These are phyloP conservation scores for Chrysopilus asiliformis DNA, from an alignment of 2,888 invertebrate species.

Conservation along the genomic window DNA sequence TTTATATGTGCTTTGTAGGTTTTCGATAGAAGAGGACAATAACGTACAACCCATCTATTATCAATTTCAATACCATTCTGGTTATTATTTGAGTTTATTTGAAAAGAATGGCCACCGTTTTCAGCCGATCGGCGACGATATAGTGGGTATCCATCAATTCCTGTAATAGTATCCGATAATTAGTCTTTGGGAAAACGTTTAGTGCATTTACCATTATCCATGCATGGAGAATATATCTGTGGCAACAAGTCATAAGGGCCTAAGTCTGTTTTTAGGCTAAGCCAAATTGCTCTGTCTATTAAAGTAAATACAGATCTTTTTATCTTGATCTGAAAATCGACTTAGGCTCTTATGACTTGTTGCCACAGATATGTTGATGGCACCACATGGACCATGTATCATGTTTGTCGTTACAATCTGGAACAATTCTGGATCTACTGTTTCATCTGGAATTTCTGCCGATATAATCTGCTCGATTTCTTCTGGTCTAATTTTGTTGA, in stretches of 20 bases:
- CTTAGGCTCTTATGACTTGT: no score
- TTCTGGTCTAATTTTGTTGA: conserved; percentile 14
- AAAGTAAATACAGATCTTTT: no score
- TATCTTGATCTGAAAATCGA: no score
- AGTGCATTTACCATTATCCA: conserved; percentile 21
- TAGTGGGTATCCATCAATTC: conserved; percentile 23
- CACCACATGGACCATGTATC: conserved; percentile 29
- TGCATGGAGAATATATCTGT: no score
- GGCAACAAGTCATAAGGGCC: no score
- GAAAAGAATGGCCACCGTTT: conserved; percentile 11
- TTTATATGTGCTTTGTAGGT: no score
- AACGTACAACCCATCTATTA: conserved; percentile 26
- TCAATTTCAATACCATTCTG: conserved; percentile 16
- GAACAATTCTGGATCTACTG: conserved; percentile 20
- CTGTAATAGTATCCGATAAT: conserved; percentile 20
- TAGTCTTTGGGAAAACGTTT: conserved; percentile 20
- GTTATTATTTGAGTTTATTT: conserved; percentile 12
- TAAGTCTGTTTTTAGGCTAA: no score
- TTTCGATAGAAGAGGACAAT: no score
- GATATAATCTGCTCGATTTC: conserved; percentile 16
- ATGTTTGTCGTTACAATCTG: conserved; percentile 19
- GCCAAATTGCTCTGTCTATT: no score
- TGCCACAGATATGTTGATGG: conserved; percentile 24
- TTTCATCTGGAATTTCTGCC: conserved; percentile 20
- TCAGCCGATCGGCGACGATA: conserved; percentile 14